Percentiles rank a stretch among this genome's conserved stretches.
These are phyloP conservation scores for Drosophila neocordata DNA, from an alignment of 1,140 invertebrate genomes.

Conservation along the genomic window DNA sequence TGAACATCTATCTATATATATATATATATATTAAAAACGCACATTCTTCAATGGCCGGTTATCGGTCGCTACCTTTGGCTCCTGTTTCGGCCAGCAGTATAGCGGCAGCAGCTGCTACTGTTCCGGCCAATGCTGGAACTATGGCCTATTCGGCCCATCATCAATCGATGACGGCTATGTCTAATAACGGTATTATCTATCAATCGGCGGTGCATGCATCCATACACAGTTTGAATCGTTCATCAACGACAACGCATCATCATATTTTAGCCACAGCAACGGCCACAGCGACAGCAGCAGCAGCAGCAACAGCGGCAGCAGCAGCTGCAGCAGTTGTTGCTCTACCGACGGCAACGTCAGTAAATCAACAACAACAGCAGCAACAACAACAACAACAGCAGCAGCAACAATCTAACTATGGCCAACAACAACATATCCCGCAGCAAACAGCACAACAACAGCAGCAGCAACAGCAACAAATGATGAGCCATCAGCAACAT, in stretches of 20 bases:
- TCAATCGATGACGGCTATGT: conserved; percentile 79
- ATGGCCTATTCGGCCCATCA: conserved; percentile 71
- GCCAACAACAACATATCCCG: conserved; percentile 15
- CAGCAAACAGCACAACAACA: conserved; percentile 44
- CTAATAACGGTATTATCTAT: conserved; percentile 82
- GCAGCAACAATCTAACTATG: conserved; percentile 14
- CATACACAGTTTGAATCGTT: conserved; percentile 78
- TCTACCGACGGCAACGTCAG: conserved; percentile 29
- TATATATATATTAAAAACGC: conserved; percentile 1
- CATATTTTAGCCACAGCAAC: conserved; percentile 74
- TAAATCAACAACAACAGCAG: conserved; percentile 34
- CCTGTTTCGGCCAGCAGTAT: conserved; percentile 63
- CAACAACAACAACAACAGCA: conserved; percentile 42
- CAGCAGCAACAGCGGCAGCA: conserved; percentile 51
- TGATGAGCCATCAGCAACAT: conserved; percentile 55
- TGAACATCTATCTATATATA: neutral
- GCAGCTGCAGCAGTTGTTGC: conserved; percentile 48
- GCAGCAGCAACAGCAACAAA: conserved; percentile 59
- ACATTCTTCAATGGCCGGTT: conserved; percentile 65
- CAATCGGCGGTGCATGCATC: conserved; percentile 82
- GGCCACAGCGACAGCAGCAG: conserved; percentile 64
- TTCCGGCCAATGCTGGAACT: conserved; percentile 51
- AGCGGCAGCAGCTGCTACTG: conserved; percentile 48
- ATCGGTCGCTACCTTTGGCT: conserved; percentile 71
- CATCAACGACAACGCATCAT: conserved; percentile 75